Conservation (phyloP, 2,113 vertebrate species). For the Crocuta crocuta region DNA sequence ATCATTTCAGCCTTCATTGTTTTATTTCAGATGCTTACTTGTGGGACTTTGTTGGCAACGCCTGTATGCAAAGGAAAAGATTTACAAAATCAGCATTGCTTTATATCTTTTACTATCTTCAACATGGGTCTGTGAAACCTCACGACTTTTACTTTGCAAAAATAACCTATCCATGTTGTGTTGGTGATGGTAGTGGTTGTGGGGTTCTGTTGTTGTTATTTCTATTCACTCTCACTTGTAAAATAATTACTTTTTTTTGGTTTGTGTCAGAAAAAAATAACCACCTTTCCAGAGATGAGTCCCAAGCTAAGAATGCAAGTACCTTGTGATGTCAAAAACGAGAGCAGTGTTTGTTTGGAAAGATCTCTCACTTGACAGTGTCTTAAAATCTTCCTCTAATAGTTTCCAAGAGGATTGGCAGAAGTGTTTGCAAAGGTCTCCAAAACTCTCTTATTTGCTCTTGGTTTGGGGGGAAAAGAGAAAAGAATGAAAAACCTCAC, state of each 20-base stretch:
- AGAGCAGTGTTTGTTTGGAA: constrained; percentile 46
- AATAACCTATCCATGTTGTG: background rate
- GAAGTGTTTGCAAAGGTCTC: constrained; percentile 54
- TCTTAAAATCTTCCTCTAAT: constrained; percentile 19
- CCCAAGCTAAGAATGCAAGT: background rate
- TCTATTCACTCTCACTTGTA: constrained; percentile 22
- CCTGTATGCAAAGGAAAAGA: background rate
- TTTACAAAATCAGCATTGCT: background rate
- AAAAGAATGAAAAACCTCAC: background rate
- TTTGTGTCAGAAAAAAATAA: background rate
- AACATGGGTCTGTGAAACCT: background rate
- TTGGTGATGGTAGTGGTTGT: background rate
- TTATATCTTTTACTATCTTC: background rate
- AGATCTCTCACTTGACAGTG: background rate
- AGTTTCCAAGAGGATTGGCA: background rate
- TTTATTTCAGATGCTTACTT: background rate
- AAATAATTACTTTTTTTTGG: constrained; percentile 45
- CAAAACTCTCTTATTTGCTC: constrained; percentile 24
- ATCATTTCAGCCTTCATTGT: background rate
- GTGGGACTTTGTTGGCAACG: background rate
- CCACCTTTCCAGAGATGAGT: constrained; percentile 45
- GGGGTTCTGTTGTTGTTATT: background rate
- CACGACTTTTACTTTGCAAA: background rate
- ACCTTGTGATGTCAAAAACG: constrained; percentile 37
- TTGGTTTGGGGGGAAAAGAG: background rate